Base-by-base conservation (phyloP, 2,113 vertebrate species). In the Callopanchax toddi region DNA sequence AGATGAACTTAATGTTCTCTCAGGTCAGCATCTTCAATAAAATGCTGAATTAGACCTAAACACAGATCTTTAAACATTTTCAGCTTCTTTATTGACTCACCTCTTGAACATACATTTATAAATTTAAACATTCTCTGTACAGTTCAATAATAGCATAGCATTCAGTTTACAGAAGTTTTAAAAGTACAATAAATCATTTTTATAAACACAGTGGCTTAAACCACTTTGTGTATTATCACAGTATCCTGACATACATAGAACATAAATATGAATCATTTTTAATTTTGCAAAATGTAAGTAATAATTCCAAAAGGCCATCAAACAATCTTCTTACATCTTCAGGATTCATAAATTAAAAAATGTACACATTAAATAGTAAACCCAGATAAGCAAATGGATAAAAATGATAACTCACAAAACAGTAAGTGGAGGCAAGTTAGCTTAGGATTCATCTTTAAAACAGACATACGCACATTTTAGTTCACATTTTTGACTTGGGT, bases 1-100 rank as follows among this genome's bases (percentile, higher is more conserved):
- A n/a, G n/a, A n/a, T n/a, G n/a, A n/a, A n/a, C n/a, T n/a, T n/a
- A n/a, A n/a, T n/a, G n/a, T n/a, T n/a, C n/a, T n/a, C n/a, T n/a
- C n/a, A n/a, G n/a, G n/a, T n/a, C n/a, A n/a, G n/a, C n/a, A n/a
- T n/a, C n/a, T n/a, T n/a, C n/a, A 36, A 36, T 4, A 43, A 12
- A 5, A 3, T 11, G 16, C 37, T 16, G 25, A 29, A 1, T 12
- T 8, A 4, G 11, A 37, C 17, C 5, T 1, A 23, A 56, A 46
- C 3, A 43, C 20, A 58, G 6, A 22, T 51, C 6, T 20, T 42
- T 36, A 7, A 72, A 60, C 42, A 68, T 61, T 39, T 59, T 13
- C 63, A 22, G 50, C 6, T 55, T 60, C 10, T 87, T 85, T 85
- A 81, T 81, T 85, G 55, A 55, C 11, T 3, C 23, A 36, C 37